Percentiles rank a stretch among this genome's conserved stretches.
Conservation (phyloP, 1,140 invertebrate genomes). For the Diachasma alloeum region DNA sequence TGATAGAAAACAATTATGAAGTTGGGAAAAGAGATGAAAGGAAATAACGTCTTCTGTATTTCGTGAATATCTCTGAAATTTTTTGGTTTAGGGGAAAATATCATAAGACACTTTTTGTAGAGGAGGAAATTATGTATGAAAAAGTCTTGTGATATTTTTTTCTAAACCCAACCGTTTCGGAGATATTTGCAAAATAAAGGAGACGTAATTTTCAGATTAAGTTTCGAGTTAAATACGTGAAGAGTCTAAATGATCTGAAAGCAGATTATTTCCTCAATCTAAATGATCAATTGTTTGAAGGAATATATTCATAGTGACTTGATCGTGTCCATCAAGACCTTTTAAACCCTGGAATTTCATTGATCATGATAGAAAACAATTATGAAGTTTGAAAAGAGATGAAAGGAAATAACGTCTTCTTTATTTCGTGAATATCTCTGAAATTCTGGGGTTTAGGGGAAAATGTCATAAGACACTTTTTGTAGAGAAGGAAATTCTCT, state of each 20-base stretch:
- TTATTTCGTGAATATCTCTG: not conserved
- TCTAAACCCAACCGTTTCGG: not conserved
- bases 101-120: too few species aligned
- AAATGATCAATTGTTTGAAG: not conserved
- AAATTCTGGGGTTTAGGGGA: not conserved
- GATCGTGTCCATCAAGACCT: too few species aligned
- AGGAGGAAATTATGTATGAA: too few species aligned
- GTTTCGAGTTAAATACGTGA: not conserved
- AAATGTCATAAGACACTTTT: too few species aligned
- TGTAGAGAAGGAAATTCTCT: too few species aligned
- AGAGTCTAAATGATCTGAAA: not conserved
- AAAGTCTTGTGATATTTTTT: not conserved
- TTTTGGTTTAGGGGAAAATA: not conserved
- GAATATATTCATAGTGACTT: not conserved
- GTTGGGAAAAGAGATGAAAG: not conserved
- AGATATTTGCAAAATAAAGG: not conserved
- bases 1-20: too few species aligned
- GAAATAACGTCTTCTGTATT: not conserved
- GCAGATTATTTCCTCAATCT: too few species aligned
- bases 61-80: not conserved
- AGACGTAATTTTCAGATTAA: not conserved
- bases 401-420: not conserved
- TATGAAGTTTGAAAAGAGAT: too few species aligned
- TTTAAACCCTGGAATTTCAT: too few species aligned
- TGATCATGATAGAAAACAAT: too few species aligned